Evolutionary conservation across 2,797 vertebrate species (phyloP).

Genomic region (Cynopterus sphinx): DNA sequence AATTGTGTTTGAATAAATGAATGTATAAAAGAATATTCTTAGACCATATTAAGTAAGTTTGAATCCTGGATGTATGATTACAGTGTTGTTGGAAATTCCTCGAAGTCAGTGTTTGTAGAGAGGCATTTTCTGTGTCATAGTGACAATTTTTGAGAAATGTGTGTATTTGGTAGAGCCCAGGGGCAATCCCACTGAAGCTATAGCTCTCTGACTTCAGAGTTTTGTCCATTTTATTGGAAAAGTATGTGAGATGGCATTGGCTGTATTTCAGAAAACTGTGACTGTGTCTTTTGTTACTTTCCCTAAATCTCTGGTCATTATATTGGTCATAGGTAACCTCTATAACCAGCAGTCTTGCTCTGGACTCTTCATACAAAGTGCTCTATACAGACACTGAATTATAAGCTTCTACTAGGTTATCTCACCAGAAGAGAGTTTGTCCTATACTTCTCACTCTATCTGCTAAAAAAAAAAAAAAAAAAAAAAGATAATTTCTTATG

Average conservation of each 20-base stretch:
- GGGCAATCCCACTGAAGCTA: neutral
- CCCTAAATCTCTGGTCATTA: neutral
- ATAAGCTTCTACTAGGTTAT: neutral
- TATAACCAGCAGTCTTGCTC: neutral
- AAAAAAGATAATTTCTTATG: neutral
- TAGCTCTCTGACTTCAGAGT: neutral
- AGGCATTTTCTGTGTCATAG: neutral
- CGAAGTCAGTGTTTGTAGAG: neutral
- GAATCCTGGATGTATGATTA: neutral
- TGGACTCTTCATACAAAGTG: neutral
- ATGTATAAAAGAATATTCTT: neutral
- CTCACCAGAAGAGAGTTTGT: neutral
- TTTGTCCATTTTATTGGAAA: neutral
- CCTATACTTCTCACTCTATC: neutral
- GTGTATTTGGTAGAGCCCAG: neutral
- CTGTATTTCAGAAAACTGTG: neutral
- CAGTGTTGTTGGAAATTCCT: neutral
- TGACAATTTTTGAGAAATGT: neutral
- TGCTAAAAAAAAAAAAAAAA: slow-evolving; percentile 21
- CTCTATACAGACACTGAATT: neutral
- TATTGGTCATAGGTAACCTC: neutral
- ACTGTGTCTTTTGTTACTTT: neutral
- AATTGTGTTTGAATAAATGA: neutral
- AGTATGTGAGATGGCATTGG: neutral
- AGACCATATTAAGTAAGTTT: neutral